Conservation (phyloP, 2,113 vertebrate genomes). For the Petroica traversi region DNA sequence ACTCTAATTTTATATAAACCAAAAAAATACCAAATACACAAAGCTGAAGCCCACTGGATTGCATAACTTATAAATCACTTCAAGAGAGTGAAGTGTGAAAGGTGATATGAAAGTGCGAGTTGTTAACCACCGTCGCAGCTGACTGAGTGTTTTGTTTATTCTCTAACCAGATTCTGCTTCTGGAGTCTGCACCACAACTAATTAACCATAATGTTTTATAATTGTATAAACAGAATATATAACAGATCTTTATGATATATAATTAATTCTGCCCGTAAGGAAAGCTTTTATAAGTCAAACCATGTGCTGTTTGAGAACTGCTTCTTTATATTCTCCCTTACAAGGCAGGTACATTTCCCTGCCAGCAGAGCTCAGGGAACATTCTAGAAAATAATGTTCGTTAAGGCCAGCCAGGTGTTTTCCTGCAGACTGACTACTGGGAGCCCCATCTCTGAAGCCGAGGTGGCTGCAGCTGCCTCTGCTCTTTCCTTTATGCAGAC, state of each 20-base stretch:
- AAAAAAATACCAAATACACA: neutral
- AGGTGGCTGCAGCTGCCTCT: neutral
- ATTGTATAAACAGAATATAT: constrained; percentile 55
- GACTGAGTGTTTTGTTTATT: constrained; percentile 25
- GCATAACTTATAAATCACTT: neutral
- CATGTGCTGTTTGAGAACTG: neutral
- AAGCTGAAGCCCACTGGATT: neutral
- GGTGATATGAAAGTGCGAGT: constrained; percentile 25
- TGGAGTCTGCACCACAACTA: constrained; percentile 38
- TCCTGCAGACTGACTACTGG: neutral
- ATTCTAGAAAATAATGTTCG: constrained; percentile 12
- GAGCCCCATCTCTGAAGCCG: neutral
- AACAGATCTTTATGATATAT: constrained; percentile 32
- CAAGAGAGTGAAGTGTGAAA: neutral
- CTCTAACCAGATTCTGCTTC: constrained; percentile 38
- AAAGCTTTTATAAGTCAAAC: constrained; percentile 44
- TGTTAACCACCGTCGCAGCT: neutral
- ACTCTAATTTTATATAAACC: neutral
- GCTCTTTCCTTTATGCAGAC: neutral
- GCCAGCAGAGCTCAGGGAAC: neutral
- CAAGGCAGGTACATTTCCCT: neutral
- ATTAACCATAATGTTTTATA: constrained; percentile 55
- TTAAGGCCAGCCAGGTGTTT: neutral
- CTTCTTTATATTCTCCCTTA: neutral
- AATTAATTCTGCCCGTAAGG: constrained; percentile 58